Base-by-base conservation (phyloP, 2,113 vertebrate species). In the Blennius ocellaris region DNA sequence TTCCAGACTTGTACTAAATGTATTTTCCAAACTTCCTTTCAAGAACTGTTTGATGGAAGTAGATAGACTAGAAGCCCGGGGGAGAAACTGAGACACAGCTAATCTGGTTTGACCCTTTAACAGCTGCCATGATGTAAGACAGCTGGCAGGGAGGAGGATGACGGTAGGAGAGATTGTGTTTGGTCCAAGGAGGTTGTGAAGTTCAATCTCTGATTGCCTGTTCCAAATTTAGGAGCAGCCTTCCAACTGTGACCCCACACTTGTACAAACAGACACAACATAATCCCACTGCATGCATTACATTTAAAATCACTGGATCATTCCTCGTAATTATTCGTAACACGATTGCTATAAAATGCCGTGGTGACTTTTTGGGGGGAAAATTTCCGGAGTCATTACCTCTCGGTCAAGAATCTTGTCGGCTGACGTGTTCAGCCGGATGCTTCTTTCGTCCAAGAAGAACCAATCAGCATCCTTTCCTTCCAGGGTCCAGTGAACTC, bases 391-490 rank as follows among this genome's bases (percentile, higher is more conserved):
- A 15, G 43, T 30, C 5, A 36, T 56, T 92, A 96, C 96, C 95
- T 96, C 95, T 3, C 93, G 83, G 86, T 96, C 95, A 67, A 96
- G 88, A 3, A 83, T 62, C 44, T 81, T 86, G 30, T 90, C 92
- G 0, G 84, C 72, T 0, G 95, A 93, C 5, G 91, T 68, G 58
- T 96, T 96, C 44, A 97, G 89, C 48, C 93, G 87, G 36, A 97
- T 82, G 44, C 84, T 87, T 78, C 83, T 89, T 0, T 91, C 93
- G 0, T 97, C 95, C 82, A 96, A 72, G 82, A 91, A 94, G 85
- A 97, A 95, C 96, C 96, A 96, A 3, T 92, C 36, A 0, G 94
- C 93, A 11, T 96, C 92, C 1, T 90, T 54, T n/a, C 95, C 96
- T 0, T 73, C 76, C 45, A 97, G 80, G 30, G 69, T 92, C 89